Evolutionary conservation across 2,888 invertebrate genomes (phyloP).

Genomic region (Priapulus caudatus): DNA sequence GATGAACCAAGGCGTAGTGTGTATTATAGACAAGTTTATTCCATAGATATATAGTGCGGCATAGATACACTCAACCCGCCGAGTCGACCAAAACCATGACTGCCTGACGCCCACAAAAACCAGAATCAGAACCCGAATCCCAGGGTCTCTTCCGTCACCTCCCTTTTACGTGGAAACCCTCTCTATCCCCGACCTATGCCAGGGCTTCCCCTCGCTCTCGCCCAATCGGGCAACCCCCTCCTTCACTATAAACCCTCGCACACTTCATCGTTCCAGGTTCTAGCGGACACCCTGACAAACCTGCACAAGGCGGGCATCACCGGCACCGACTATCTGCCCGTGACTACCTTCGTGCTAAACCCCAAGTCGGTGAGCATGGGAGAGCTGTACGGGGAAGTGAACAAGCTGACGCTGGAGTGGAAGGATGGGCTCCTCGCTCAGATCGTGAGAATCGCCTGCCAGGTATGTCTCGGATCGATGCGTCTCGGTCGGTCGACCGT

Average conservation of each 20-base stretch:
- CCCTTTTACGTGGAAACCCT: too few relatives aligned
- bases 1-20: too few relatives aligned
- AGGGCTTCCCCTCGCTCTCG: too few relatives aligned
- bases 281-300: slow-evolving; percentile 55
- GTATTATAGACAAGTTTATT: too few relatives aligned
- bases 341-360: slow-evolving; percentile 66
- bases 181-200: too few relatives aligned
- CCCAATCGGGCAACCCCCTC: background rate
- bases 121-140: too few relatives aligned
- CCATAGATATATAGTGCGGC: too few relatives aligned
- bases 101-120: too few relatives aligned
- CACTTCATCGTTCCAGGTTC: slow-evolving; percentile 48
- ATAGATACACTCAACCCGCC: too few relatives aligned
- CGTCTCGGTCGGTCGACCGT: too few relatives aligned
- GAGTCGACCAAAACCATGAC: too few relatives aligned
- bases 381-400: slow-evolving; percentile 75
- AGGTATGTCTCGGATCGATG: slow-evolving; percentile 41
- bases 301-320: slow-evolving; percentile 49
- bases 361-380: slow-evolving; percentile 78
- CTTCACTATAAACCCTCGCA: slow-evolving; percentile 10
- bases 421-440: slow-evolving; percentile 70
- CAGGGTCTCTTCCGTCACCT: too few relatives aligned
- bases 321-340: slow-evolving; percentile 54
- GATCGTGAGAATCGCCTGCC: slow-evolving; percentile 49
- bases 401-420: slow-evolving; percentile 74